These are phyloP conservation scores for Cydia strobilella DNA, from an alignment of 1,140 invertebrate genomes.

Conservation along the genomic window DNA sequence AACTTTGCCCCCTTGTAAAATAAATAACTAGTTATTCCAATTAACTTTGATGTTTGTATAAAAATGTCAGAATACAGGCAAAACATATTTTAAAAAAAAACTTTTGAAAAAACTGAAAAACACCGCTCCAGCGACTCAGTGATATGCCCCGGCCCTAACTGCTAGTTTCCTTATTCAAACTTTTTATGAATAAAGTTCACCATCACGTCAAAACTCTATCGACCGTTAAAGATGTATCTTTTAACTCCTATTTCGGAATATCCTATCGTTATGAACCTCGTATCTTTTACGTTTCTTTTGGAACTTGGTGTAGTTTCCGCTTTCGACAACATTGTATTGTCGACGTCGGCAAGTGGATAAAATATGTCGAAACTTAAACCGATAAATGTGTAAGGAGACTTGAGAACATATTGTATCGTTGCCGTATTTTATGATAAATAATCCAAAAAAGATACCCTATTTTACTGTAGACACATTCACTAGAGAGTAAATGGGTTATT, in stretches of 20 bases:
- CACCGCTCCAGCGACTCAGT: background rate
- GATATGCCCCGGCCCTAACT: conserved; percentile 1
- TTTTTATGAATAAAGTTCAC: conserved; percentile 32
- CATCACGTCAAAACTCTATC: conserved; percentile 52
- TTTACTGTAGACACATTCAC: background rate
- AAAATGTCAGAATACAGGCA: too few relatives aligned
- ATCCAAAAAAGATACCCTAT: background rate
- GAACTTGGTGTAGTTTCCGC: conserved; percentile 32
- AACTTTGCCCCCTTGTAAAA: too few relatives aligned
- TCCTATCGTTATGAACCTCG: background rate
- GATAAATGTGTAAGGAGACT: conserved; percentile 34
- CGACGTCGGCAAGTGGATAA: background rate
- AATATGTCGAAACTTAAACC: background rate
- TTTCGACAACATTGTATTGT: conserved; percentile 13
- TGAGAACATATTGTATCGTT: background rate
- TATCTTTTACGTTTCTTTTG: conserved; percentile 36
- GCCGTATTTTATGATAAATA: background rate
- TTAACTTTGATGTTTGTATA: too few relatives aligned
- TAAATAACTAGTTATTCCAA: too few relatives aligned
- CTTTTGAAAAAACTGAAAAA: too few relatives aligned
- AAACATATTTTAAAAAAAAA: too few relatives aligned
- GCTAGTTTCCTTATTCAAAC: conserved; percentile 37
- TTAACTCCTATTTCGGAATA: conserved; percentile 36
- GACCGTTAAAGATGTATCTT: conserved; percentile 59
- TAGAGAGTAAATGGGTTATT: too few relatives aligned